phyloP scores from a whole-genome alignment of 2,113 vertebrate species.

The Motacilla alba region DNA sequence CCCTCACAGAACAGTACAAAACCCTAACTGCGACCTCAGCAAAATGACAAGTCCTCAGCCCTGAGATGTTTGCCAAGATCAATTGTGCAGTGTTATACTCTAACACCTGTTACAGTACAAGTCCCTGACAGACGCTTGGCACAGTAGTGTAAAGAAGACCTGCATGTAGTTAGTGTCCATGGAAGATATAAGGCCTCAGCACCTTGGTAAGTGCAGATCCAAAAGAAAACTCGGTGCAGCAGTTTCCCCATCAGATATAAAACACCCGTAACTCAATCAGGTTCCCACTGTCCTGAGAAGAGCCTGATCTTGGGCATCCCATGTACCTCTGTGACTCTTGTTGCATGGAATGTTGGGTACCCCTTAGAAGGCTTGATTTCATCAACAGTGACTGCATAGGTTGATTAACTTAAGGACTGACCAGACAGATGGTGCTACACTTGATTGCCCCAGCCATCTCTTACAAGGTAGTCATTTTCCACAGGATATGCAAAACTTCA shows the following conservation, averaged over 20 bases:
- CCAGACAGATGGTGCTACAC: not conserved
- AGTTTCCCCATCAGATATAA: not conserved
- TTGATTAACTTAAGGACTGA: not conserved
- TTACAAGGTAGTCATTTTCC: not conserved
- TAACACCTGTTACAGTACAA: not conserved
- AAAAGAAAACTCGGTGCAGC: not conserved
- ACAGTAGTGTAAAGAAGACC: not conserved
- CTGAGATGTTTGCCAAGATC: not conserved
- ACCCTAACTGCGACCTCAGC: not conserved
- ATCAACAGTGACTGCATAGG: not conserved
- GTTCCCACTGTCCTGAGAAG: not conserved
- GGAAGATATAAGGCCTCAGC: not conserved
- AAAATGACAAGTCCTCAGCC: constrained; percentile 20
- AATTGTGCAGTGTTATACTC: not conserved
- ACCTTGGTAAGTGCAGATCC: not conserved
- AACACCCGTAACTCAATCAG: not conserved
- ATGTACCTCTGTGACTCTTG: not conserved
- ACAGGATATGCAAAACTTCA: not conserved
- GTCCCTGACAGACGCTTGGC: not conserved
- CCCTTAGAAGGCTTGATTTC: not conserved
- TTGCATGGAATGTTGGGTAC: not conserved
- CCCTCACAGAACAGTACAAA: not conserved
- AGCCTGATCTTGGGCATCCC: not conserved
- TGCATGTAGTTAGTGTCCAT: not conserved
- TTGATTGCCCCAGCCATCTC: not conserved